Conservation (phyloP, 2,888 invertebrate species). For the Lasioglossum calceatum region DNA sequence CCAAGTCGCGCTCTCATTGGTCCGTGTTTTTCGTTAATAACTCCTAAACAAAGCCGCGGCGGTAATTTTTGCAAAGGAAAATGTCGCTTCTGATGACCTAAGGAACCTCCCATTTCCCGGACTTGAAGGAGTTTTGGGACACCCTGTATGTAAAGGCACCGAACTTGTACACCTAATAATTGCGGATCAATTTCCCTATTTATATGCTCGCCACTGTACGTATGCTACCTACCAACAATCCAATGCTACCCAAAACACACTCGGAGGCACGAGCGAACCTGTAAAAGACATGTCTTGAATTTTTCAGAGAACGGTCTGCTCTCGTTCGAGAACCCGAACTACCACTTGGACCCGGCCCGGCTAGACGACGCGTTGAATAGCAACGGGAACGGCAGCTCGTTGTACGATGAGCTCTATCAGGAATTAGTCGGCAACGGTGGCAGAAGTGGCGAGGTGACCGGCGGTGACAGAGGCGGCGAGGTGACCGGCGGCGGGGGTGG, state of each 20-base stretch:
- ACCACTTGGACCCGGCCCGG: slow-evolving; percentile 91
- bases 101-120: no score
- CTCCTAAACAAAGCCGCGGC: no score
- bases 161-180: no score
- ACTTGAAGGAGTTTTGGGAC: no score
- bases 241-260: neutral
- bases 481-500: slow-evolving; percentile 86
- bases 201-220: no score
- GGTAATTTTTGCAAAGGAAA: no score
- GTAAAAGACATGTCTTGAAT: slow-evolving; percentile 56
- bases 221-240: neutral
- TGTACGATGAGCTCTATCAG: slow-evolving; percentile 90
- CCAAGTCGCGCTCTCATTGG: no score
- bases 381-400: slow-evolving; percentile 86
- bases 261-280: neutral
- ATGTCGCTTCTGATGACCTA: no score
- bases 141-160: no score
- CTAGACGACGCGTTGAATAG: slow-evolving; percentile 91
- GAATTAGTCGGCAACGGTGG: slow-evolving; percentile 86
- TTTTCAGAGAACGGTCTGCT: slow-evolving; percentile 94
- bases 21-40: no score
- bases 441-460: slow-evolving; percentile 84
- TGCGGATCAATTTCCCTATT: no score
- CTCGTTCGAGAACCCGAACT: slow-evolving; percentile 97
- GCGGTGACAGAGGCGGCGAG: slow-evolving; percentile 85